Percentiles rank a stretch among this genome's conserved stretches.
Evolutionary conservation across 1,140 invertebrate genomes (phyloP).

Genomic region (Agraylea sexmaculata): DNA sequence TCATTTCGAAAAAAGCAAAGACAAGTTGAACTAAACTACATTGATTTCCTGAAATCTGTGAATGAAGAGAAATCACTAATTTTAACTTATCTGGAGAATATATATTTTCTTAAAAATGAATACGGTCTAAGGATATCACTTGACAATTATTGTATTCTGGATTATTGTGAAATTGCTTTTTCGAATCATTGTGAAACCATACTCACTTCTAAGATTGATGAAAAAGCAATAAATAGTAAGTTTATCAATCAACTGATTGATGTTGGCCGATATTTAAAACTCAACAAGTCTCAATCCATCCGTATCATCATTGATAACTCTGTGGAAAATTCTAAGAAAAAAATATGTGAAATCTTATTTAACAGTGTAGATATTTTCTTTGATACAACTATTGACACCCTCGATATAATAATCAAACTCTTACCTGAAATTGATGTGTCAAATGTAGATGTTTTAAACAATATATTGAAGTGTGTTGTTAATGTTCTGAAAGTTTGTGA

Average conservation of each 20-base stretch:
- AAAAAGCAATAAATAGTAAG: not conserved
- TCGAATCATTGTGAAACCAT: constrained; percentile 15
- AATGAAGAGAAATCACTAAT: constrained; percentile 4
- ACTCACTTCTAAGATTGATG: not conserved
- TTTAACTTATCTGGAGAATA: constrained; percentile 12
- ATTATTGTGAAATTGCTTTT: constrained; percentile 13
- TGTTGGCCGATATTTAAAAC: constrained; percentile 11
- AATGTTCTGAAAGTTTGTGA: constrained; percentile 13
- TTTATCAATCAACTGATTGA: constrained; percentile 6
- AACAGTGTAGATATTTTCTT: constrained; percentile 9
- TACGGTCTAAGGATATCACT: constrained; percentile 14
- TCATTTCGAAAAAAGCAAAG: constrained; percentile 2
- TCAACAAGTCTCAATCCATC: constrained; percentile 14
- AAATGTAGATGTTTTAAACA: constrained; percentile 4
- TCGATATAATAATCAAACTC: constrained; percentile 17
- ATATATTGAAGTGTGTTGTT: constrained; percentile 10
- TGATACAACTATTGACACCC: constrained; percentile 11
- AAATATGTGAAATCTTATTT: constrained; percentile 12
- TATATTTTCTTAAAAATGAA: constrained; percentile 17
- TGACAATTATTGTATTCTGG: constrained; percentile 14
- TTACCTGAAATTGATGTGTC: constrained; percentile 6
- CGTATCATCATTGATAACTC: constrained; percentile 7
- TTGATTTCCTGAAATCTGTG: constrained; percentile 19
- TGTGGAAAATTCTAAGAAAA: constrained; percentile 1
- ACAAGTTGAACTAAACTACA: constrained; percentile 11